Evolutionary conservation across 2,797 vertebrate genomes (phyloP).

Genomic region (Acanthurus leucopareius): DNA sequence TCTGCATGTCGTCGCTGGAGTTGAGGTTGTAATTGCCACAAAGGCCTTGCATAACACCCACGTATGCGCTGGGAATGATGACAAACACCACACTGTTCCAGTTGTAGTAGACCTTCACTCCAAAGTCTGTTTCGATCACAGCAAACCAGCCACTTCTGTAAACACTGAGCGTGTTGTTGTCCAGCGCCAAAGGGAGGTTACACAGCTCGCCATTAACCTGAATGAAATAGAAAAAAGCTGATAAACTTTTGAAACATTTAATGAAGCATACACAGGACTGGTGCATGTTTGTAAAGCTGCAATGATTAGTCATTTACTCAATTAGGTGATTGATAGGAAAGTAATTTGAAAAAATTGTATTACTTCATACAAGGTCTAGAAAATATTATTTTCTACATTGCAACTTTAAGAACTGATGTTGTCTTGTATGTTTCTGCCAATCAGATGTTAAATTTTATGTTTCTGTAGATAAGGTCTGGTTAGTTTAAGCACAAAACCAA

Average conservation of each 20-base stretch:
- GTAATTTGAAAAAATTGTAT: no score
- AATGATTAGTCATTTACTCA: no score
- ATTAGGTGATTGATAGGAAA: no score
- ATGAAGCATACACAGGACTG: neutral
- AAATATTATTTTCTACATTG: no score
- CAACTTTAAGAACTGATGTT: no score
- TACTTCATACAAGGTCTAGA: no score
- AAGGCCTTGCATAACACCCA: constrained; percentile 77
- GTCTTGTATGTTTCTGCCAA: no score
- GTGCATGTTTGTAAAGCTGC: no score
- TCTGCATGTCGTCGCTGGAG: constrained; percentile 73
- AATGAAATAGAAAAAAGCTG: neutral
- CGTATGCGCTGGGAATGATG: constrained; percentile 75
- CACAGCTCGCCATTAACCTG: constrained; percentile 81
- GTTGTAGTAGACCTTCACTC: constrained; percentile 82
- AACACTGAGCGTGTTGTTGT: constrained; percentile 67
- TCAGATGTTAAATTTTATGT: no score
- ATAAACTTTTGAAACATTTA: constrained; percentile 41
- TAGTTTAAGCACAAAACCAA: no score
- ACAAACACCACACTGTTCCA: constrained; percentile 80
- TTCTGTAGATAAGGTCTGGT: no score
- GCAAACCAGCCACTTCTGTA: constrained; percentile 70
- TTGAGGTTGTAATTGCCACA: constrained; percentile 87
- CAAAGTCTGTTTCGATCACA: constrained; percentile 78
- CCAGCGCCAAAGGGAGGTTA: constrained; percentile 78